Percentiles rank a stretch among this genome's conserved stretches.
Conservation (phyloP, 2,888 invertebrate genomes). For the Graphium colonna region DNA sequence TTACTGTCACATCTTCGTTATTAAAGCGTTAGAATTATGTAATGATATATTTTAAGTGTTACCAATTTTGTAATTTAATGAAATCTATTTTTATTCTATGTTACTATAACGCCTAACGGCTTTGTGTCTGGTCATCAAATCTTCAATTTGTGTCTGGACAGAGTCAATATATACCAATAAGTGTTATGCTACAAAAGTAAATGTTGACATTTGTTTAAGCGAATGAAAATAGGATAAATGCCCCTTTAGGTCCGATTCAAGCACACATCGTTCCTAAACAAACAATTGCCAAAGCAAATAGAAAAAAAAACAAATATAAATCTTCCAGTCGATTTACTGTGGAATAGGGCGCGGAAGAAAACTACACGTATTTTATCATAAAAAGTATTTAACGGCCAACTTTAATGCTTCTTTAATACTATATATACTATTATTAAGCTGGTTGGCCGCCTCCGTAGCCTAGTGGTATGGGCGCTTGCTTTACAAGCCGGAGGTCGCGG, state of each 20-base stretch:
- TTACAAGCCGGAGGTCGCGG: no score
- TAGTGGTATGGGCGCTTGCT: no score
- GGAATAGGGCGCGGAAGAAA: no score
- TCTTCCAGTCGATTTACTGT: background rate
- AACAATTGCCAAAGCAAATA: constrained; percentile 3
- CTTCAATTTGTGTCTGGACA: background rate
- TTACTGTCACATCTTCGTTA: background rate
- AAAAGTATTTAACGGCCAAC: no score
- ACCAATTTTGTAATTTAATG: background rate
- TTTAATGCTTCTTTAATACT: no score
- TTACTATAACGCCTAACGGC: background rate
- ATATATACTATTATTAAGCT: no score
- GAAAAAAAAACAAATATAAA: background rate
- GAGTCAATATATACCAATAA: background rate
- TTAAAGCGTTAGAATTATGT: background rate
- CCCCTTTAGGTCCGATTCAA: background rate
- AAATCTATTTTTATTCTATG: no score
- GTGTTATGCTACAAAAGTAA: background rate
- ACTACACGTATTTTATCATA: background rate
- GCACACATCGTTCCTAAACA: constrained; percentile 11
- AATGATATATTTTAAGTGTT: background rate
- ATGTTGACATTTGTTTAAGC: constrained; percentile 5
- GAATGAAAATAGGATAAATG: constrained; percentile 11
- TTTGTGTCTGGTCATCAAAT: background rate
- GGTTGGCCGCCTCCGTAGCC: no score